phyloP scores from a whole-genome alignment of 2,113 vertebrate species.

The Delphinapterus leucas region DNA sequence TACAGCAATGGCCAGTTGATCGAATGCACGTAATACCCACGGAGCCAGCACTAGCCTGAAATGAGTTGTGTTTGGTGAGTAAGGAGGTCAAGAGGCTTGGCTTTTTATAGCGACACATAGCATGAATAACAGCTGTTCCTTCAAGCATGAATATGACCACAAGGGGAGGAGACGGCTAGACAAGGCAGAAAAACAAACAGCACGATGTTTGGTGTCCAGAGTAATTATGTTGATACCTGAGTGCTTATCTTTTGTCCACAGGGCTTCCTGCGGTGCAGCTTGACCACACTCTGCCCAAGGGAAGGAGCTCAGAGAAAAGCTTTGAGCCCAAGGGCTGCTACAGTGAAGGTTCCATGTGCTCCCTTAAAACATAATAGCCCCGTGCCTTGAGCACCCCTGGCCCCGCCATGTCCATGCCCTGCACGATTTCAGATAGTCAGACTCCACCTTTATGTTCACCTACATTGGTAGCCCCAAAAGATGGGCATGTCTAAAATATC shows the following conservation, averaged over 20 bases:
- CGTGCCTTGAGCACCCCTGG: too few species aligned
- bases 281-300: neutral
- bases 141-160: conserved; percentile 42
- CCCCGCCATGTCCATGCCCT: too few species aligned
- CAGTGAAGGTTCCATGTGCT: neutral
- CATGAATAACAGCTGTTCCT: conserved; percentile 47
- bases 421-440: too few species aligned
- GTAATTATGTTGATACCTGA: conserved; percentile 29
- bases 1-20: conserved; percentile 6
- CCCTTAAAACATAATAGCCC: neutral
- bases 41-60: conserved; percentile 5
- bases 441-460: too few species aligned
- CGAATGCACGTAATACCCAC: conserved; percentile 21
- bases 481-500: too few species aligned
- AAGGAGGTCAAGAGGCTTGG: conserved; percentile 36
- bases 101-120: conserved; percentile 31
- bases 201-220: neutral
- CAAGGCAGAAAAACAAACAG: conserved; percentile 64
- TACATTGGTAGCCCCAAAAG: too few species aligned
- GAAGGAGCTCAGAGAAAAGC: neutral
- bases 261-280: neutral
- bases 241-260: conserved; percentile 22
- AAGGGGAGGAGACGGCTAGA: conserved; percentile 24
- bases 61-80: conserved; percentile 52
- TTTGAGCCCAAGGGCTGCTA: neutral